These are phyloP conservation scores for Itoplectis maculator DNA, from an alignment of 2,888 invertebrate species.

Conservation along the genomic window DNA sequence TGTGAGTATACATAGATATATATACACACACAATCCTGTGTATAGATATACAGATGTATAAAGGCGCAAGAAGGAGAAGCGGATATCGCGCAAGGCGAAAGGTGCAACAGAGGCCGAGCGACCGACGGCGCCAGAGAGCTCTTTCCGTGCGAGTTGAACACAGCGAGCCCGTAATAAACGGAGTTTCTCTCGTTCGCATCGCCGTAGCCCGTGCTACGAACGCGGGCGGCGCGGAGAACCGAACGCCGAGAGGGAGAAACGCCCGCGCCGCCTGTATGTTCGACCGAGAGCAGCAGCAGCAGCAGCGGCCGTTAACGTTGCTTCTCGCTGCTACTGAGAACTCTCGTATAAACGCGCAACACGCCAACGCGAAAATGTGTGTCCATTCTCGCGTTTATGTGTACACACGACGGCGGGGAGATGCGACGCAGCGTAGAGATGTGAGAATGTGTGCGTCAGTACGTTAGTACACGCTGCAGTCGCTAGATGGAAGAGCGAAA, in stretches of 20 bases:
- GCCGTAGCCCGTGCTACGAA: no score
- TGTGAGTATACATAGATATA: no score
- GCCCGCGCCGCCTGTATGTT: slow-evolving; percentile 46
- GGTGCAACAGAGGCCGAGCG: slow-evolving; percentile 29
- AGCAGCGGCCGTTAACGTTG: slow-evolving; percentile 52
- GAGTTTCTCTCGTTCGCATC: slow-evolving; percentile 55
- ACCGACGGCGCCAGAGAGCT: slow-evolving; percentile 27
- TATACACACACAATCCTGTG: no score
- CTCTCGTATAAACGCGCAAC: slow-evolving; percentile 10
- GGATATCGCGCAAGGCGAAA: slow-evolving; percentile 1
- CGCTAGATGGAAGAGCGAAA: neutral
- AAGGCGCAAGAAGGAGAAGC: neutral
- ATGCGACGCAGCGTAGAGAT: no score
- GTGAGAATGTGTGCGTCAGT: no score
- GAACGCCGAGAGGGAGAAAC: slow-evolving; percentile 59
- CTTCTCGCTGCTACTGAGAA: slow-evolving; percentile 15
- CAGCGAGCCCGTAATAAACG: slow-evolving; percentile 57
- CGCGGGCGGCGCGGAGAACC: neutral
- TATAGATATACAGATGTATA: no score
- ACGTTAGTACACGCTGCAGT: neutral
- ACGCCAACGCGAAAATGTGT: no score
- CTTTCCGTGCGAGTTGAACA: slow-evolving; percentile 35
- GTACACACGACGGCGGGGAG: no score
- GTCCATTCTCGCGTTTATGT: no score
- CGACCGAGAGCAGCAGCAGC: slow-evolving; percentile 36